A percentile compares a stretch with the other conserved stretches of the same genome.
These are phyloP conservation scores for Bradysia coprophila DNA, from an alignment of 1,140 invertebrate genomes.

Conservation along the genomic window DNA sequence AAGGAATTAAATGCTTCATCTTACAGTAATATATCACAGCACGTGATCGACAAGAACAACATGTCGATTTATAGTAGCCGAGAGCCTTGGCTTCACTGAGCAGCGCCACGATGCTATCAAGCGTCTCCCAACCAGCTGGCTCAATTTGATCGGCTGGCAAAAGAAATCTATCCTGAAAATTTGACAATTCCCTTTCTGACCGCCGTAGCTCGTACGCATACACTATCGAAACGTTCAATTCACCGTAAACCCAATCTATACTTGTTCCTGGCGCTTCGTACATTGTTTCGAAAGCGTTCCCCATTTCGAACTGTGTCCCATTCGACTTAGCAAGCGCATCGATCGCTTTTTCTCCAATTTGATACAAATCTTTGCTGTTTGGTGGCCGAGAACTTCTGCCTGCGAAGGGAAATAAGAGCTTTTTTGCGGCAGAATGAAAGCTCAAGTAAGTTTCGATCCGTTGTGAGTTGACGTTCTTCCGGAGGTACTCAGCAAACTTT, in stretches of 20 bases:
- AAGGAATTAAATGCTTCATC: too few relatives aligned
- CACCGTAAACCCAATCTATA: slow-evolving; percentile 51
- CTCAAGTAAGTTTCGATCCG: slow-evolving; percentile 32
- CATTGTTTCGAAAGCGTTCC: slow-evolving; percentile 32
- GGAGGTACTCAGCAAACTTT: slow-evolving; percentile 29
- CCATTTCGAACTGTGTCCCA: slow-evolving; percentile 26
- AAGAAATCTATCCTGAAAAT: slow-evolving; percentile 16
- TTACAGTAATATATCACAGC: too few relatives aligned
- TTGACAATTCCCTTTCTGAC: slow-evolving; percentile 18
- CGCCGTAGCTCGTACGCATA: slow-evolving; percentile 49
- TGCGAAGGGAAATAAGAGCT: slow-evolving; percentile 34
- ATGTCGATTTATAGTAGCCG: too few relatives aligned
- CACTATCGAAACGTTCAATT: slow-evolving; percentile 37
- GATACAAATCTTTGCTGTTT: slow-evolving; percentile 34
- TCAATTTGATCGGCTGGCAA: slow-evolving; percentile 50
- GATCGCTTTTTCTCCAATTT: slow-evolving; percentile 32
- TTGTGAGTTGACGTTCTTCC: slow-evolving; percentile 10
- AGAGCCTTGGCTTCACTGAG: too few relatives aligned
- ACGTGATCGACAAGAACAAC: too few relatives aligned
- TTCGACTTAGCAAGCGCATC: slow-evolving; percentile 25
- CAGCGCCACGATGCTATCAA: too few relatives aligned
- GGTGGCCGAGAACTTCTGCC: slow-evolving; percentile 26
- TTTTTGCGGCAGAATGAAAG: slow-evolving; percentile 38
- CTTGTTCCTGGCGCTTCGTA: slow-evolving; percentile 39
- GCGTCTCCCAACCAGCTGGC: slow-evolving; percentile 48